Conservation (phyloP, 2,888 invertebrate genomes). For the Tetramorium bicarinatum region DNA sequence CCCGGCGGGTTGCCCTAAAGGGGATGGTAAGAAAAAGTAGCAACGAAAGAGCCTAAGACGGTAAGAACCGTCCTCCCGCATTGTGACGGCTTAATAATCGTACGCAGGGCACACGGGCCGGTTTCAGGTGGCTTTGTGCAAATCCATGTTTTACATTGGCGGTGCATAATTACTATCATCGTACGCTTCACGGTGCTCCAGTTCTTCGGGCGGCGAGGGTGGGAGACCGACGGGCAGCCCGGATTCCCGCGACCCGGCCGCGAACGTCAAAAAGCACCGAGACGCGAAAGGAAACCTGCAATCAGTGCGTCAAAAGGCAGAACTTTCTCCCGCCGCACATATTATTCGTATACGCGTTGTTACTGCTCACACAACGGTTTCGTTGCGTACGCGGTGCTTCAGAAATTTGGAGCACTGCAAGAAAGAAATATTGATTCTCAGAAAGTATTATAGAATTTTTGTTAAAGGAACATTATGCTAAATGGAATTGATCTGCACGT, state of each 20-base stretch:
- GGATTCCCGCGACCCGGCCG: slow-evolving; percentile 72
- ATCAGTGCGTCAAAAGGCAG: slow-evolving; percentile 80
- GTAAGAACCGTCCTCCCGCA: slow-evolving; percentile 65
- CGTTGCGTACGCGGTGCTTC: slow-evolving; percentile 2
- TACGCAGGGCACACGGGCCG: slow-evolving; percentile 53
- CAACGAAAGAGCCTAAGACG: slow-evolving; percentile 50
- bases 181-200: slow-evolving; percentile 80
- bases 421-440: slow-evolving; percentile 17
- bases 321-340: slow-evolving; percentile 77
- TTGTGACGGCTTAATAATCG: slow-evolving; percentile 80
- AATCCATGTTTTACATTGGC: slow-evolving; percentile 79
- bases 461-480: not conserved
- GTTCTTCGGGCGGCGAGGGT: slow-evolving; percentile 72
- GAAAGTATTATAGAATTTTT: slow-evolving; percentile 15
- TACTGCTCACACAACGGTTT: slow-evolving; percentile 22
- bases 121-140: slow-evolving; percentile 71
- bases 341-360: slow-evolving; percentile 51
- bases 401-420: slow-evolving; percentile 19
- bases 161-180: slow-evolving; percentile 82
- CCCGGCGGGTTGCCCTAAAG: slow-evolving; percentile 33
- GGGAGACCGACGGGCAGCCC: slow-evolving; percentile 64
- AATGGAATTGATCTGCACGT: not conserved
- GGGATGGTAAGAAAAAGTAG: slow-evolving; percentile 50
- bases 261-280: slow-evolving; percentile 70
- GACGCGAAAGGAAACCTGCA: slow-evolving; percentile 78